These are phyloP conservation scores for Pterobdella sp. DNA, from an alignment of 2,888 invertebrate genomes.

Conservation along the genomic window DNA sequence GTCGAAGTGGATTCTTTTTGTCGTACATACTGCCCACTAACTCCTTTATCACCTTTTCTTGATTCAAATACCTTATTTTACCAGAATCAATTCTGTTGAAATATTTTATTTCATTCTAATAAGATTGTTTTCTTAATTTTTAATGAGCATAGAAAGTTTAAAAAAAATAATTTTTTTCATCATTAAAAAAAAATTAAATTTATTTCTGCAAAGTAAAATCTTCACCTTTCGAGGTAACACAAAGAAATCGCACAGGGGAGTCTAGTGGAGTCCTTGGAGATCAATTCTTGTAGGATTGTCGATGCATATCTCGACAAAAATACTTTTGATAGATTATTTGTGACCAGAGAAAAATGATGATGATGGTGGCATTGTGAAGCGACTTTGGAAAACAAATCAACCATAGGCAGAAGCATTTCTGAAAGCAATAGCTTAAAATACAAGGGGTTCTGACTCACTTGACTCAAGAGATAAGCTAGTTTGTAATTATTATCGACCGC, in stretches of 20 bases:
- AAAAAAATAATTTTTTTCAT: neutral
- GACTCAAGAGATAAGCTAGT: neutral
- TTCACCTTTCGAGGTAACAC: conserved; percentile 5
- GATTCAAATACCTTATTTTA: neutral
- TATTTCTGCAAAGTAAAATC: too few species aligned
- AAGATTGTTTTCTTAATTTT: neutral
- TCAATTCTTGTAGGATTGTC: neutral
- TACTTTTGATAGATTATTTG: neutral
- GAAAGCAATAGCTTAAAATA: neutral
- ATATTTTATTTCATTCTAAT: neutral
- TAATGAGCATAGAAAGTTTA: neutral
- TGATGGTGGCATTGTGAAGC: neutral
- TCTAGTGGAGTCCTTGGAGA: neutral
- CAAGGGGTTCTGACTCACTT: neutral
- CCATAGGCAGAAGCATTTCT: conserved; percentile 3
- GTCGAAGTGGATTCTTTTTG: neutral
- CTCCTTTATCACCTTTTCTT: neutral
- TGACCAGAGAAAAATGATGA: neutral
- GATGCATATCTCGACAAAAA: neutral
- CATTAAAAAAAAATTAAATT: too few species aligned
- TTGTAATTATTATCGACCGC: neutral
- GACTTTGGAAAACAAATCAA: neutral
- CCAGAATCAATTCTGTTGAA: neutral
- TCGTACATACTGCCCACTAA: neutral
- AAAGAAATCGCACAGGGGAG: neutral